Evolutionary conservation across 2,888 invertebrate species (phyloP).

Genomic region (Crocallis elinguaria): DNA sequence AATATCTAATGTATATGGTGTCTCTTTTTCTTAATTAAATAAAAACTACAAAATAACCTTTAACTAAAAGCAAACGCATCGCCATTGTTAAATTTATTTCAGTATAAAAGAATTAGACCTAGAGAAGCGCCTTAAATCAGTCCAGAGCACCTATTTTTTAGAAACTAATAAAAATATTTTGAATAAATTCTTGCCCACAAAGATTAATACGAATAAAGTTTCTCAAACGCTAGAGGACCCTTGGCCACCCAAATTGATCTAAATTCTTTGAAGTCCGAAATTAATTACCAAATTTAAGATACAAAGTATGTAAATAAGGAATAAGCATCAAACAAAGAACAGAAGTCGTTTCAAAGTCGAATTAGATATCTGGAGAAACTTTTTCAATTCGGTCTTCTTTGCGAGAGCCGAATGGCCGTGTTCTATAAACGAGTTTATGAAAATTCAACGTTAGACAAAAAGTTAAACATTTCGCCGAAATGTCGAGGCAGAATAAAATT

Average conservation of each 20-base stretch:
- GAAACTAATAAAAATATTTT: too few relatives aligned
- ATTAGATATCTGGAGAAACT: slow-evolving; percentile 59
- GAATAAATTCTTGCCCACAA: not conserved
- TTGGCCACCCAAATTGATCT: slow-evolving; percentile 7
- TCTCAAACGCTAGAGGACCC: not conserved
- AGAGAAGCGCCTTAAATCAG: too few relatives aligned
- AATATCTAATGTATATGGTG: too few relatives aligned
- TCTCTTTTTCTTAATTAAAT: too few relatives aligned
- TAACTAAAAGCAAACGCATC: too few relatives aligned
- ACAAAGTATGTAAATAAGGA: slow-evolving; percentile 28
- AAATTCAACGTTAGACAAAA: slow-evolving; percentile 39
- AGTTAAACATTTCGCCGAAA: slow-evolving; percentile 29
- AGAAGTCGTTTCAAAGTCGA: slow-evolving; percentile 44
- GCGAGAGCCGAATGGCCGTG: slow-evolving; percentile 53
- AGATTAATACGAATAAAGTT: not conserved
- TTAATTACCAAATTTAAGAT: slow-evolving; percentile 26
- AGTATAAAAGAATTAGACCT: too few relatives aligned
- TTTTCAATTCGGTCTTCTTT: slow-evolving; percentile 64
- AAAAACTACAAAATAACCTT: too few relatives aligned
- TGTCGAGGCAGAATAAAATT: slow-evolving; percentile 19
- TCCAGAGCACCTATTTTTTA: too few relatives aligned
- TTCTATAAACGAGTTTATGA: slow-evolving; percentile 62
- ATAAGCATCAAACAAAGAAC: slow-evolving; percentile 39
- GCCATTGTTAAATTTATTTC: too few relatives aligned
- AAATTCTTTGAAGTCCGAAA: slow-evolving; percentile 22